phyloP scores from a whole-genome alignment of 2,888 invertebrate genomes.

The Halictus ligatus region DNA sequence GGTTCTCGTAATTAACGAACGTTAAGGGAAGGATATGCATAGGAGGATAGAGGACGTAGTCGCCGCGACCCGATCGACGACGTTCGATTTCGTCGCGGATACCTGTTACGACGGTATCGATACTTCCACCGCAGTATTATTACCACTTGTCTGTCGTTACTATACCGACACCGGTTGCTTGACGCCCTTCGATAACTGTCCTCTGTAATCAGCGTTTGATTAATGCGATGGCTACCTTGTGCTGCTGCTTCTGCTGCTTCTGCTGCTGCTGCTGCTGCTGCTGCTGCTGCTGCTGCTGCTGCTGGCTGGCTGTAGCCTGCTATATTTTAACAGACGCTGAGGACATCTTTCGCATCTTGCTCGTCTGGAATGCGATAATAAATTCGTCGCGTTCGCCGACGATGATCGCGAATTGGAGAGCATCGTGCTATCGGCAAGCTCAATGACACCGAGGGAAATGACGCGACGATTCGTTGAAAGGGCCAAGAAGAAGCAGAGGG shows the following conservation, averaged over 20 bases:
- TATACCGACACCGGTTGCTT: not conserved
- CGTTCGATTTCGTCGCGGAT: not conserved
- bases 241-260: not conserved
- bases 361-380: not conserved
- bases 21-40: constrained; percentile 50
- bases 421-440: not conserved
- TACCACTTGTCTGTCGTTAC: not conserved
- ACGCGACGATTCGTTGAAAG: constrained; percentile 1
- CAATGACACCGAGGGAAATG: not conserved
- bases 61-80: constrained; percentile 30
- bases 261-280: not conserved
- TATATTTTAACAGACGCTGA: not conserved
- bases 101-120: not conserved
- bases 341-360: not conserved
- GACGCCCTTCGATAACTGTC: not conserved
- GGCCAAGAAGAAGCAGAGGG: constrained; percentile 29
- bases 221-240: not conserved
- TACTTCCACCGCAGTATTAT: not conserved
- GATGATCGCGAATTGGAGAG: not conserved
- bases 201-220: not conserved
- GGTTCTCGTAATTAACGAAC: constrained; percentile 76
- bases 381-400: not conserved
- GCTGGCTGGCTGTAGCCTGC: not conserved
- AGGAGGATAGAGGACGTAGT: constrained; percentile 8
- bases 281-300: not conserved